Conservation (phyloP, 2,113 vertebrate genomes). For the Colossoma macropomum region DNA sequence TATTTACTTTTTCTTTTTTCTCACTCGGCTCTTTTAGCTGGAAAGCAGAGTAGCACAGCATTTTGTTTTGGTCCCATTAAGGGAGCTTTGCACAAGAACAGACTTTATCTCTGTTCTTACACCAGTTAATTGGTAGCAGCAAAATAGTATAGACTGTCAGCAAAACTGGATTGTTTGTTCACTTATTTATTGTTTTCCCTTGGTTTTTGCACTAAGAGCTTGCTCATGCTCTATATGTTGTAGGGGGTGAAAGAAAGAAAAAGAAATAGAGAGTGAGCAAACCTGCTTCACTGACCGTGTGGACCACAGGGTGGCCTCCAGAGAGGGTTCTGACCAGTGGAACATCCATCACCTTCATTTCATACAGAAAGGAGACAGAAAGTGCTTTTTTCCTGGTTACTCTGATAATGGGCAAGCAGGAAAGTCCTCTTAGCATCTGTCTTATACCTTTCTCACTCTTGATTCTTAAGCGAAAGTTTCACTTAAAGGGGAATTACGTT, state of each 20-base stretch:
- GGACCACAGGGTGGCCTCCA: background rate
- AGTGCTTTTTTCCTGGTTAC: slow-evolving; percentile 11
- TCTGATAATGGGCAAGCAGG: slow-evolving; percentile 21
- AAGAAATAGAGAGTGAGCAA: background rate
- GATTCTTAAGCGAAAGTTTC: background rate
- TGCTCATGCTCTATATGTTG: background rate
- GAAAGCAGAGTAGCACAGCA: background rate
- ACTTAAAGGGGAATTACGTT: no score
- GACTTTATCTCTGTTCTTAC: slow-evolving; percentile 16
- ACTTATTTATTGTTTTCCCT: background rate
- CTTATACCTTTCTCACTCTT: background rate
- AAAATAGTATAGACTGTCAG: background rate
- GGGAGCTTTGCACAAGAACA: background rate
- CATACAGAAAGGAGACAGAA: slow-evolving; percentile 9
- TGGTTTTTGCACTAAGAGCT: background rate
- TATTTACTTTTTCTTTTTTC: background rate
- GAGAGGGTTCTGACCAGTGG: background rate
- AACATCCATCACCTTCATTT: slow-evolving; percentile 7
- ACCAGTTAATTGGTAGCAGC: background rate
- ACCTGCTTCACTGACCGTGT: slow-evolving; percentile 1
- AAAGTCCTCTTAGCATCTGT: slow-evolving; percentile 2
- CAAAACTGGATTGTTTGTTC: background rate
- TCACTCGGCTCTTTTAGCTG: background rate
- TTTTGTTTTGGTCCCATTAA: background rate
- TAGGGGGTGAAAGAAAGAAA: background rate